phyloP scores from a whole-genome alignment of 1,140 invertebrate genomes.

The Zaprionus taronus region DNA sequence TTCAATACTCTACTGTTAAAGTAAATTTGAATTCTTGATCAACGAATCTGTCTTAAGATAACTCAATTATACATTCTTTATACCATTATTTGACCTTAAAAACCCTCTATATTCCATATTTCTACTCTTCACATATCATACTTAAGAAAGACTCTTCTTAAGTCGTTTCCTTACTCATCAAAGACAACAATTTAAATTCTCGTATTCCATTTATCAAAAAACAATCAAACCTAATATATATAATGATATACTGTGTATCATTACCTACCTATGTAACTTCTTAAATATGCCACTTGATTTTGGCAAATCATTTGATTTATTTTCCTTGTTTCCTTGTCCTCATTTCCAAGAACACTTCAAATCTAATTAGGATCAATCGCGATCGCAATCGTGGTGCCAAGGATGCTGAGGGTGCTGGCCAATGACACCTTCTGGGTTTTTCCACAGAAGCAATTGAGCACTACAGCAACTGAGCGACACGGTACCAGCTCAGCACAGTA shows the following conservation, averaged over 20 bases:
- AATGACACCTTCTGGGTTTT: slow-evolving; percentile 42
- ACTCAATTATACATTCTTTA: too few species aligned
- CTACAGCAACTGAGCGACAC: background rate
- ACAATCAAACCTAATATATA: too few species aligned
- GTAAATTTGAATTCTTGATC: too few species aligned
- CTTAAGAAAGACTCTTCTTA: too few species aligned
- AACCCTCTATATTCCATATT: too few species aligned
- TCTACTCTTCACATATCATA: too few species aligned
- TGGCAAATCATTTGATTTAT: slow-evolving; percentile 2
- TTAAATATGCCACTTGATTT: background rate
- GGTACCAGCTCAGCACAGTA: background rate
- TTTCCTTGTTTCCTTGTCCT: background rate
- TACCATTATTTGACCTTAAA: too few species aligned
- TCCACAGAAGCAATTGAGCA: slow-evolving; percentile 44
- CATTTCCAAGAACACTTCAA: slow-evolving; percentile 48
- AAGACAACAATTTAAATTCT: too few species aligned
- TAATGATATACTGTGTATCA: background rate
- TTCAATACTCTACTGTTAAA: too few species aligned
- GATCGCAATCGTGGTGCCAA: background rate
- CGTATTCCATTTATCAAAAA: too few species aligned
- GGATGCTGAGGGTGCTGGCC: slow-evolving; percentile 1
- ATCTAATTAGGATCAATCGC: slow-evolving; percentile 47
- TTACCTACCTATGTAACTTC: background rate
- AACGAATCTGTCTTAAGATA: too few species aligned
- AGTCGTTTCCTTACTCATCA: too few species aligned